Conservation (phyloP, 2,113 vertebrate species). For the Salvelinus namaycush region DNA sequence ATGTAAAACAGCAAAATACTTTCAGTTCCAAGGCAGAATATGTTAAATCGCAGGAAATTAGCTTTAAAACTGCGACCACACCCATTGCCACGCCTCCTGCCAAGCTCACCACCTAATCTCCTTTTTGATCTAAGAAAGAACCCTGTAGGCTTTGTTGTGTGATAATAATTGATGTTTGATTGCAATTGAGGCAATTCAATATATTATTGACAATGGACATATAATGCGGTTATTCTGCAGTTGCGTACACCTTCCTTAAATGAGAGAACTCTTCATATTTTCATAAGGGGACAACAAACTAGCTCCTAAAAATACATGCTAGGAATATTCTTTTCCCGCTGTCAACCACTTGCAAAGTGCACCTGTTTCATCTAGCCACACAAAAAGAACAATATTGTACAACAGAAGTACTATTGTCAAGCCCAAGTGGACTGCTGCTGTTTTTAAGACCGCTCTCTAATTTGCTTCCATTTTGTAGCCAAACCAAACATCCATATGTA, state of each 20-base stretch:
- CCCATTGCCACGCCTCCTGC: no score
- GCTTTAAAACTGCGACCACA: no score
- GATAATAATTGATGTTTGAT: neutral
- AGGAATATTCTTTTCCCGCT: constrained; percentile 32
- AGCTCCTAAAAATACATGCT: constrained; percentile 5
- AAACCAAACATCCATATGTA: constrained; percentile 32
- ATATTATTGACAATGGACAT: constrained; percentile 28
- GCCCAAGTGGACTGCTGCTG: constrained; percentile 24
- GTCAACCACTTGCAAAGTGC: constrained; percentile 33
- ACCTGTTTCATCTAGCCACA: constrained; percentile 42
- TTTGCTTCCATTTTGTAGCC: constrained; percentile 50
- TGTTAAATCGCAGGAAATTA: no score
- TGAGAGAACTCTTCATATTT: constrained; percentile 22
- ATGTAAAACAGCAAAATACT: no score
- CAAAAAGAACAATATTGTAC: constrained; percentile 47
- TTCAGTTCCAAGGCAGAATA: no score
- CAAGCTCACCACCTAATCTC: no score
- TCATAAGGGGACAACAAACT: neutral
- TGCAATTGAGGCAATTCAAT: neutral
- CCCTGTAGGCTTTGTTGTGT: constrained; percentile 25
- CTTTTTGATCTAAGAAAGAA: neutral
- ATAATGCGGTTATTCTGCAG: constrained; percentile 41
- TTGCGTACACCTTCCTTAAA: constrained; percentile 31
- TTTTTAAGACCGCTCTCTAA: constrained; percentile 36
- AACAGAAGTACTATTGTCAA: constrained; percentile 21